Percentiles rank a stretch among this genome's conserved stretches.
These are phyloP conservation scores for Mesocentrotus franciscanus DNA, from an alignment of 53 echinoderm and acorn worm genomes.

Conservation along the genomic window DNA sequence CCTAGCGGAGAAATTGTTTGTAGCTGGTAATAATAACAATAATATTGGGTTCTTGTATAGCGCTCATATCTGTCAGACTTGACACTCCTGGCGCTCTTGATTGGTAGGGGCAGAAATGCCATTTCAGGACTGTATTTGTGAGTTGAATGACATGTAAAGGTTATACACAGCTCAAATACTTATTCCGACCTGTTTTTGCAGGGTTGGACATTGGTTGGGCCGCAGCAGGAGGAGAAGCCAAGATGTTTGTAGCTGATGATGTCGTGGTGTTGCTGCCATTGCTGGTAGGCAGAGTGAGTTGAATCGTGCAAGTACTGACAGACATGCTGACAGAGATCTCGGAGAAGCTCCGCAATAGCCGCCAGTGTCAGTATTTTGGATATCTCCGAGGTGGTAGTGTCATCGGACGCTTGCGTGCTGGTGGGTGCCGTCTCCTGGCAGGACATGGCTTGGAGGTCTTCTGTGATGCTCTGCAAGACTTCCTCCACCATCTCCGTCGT, in stretches of 20 bases:
- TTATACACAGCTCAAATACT: not conserved
- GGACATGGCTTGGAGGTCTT: slow-evolving; percentile 57
- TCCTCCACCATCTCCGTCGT: slow-evolving; percentile 76
- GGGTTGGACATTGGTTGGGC: not conserved
- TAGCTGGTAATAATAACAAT: too few relatives aligned
- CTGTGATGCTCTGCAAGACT: slow-evolving; percentile 68
- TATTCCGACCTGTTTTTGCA: not conserved
- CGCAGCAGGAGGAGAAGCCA: not conserved
- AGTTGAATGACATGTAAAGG: not conserved
- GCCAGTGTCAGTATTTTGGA: not conserved
- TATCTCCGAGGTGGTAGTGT: slow-evolving; percentile 18
- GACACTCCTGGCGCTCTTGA: too few relatives aligned
- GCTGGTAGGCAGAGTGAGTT: not conserved
- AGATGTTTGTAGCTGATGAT: not conserved
- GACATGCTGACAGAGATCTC: slow-evolving; percentile 42
- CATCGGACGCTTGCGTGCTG: slow-evolving; percentile 12
- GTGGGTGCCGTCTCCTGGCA: not conserved
- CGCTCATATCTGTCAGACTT: too few relatives aligned
- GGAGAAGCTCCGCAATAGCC: not conserved
- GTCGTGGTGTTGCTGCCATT: not conserved
- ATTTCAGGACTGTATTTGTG: not conserved
- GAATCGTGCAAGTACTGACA: slow-evolving; percentile 52
- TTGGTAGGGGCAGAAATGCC: not conserved
- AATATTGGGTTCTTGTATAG: too few relatives aligned
- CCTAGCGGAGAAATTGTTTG: not conserved